A percentile compares a stretch with the other conserved stretches of the same genome.
These are phyloP conservation scores for Aleiodes testaceus DNA, from an alignment of 2,888 invertebrate genomes.

Conservation along the genomic window DNA sequence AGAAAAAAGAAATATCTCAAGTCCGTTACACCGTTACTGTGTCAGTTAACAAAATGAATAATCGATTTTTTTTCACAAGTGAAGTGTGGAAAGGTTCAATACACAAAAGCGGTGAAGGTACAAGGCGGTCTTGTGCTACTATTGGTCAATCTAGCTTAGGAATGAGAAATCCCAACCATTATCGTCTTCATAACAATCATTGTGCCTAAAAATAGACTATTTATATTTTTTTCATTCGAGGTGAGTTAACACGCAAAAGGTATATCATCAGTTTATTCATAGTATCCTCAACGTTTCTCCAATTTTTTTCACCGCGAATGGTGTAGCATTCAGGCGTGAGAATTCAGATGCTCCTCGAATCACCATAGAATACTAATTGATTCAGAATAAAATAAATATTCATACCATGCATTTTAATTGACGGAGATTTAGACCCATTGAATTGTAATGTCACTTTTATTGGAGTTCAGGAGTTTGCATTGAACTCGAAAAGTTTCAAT, in stretches of 20 bases:
- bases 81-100: neutral
- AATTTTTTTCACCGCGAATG: neutral
- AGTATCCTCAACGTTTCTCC: slow-evolving; percentile 17
- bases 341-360: neutral
- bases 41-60: neutral
- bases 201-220: slow-evolving; percentile 12
- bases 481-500: no score
- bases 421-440: no score
- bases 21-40: neutral
- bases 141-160: neutral
- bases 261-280: slow-evolving; percentile 10
- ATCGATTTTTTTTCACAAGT: slow-evolving; percentile 16
- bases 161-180: slow-evolving; percentile 11
- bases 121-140: slow-evolving; percentile 5
- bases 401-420: no score
- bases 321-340: neutral
- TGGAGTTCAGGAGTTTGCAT: no score
- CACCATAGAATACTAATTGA: no score
- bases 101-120: neutral
- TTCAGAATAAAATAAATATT: no score
- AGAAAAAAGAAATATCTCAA: neutral
- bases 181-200: slow-evolving; percentile 20
- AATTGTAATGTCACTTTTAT: no score
- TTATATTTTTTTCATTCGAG: neutral
- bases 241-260: slow-evolving; percentile 25